phyloP scores from a whole-genome alignment of 2,113 vertebrate genomes.

The Neogale vison region DNA sequence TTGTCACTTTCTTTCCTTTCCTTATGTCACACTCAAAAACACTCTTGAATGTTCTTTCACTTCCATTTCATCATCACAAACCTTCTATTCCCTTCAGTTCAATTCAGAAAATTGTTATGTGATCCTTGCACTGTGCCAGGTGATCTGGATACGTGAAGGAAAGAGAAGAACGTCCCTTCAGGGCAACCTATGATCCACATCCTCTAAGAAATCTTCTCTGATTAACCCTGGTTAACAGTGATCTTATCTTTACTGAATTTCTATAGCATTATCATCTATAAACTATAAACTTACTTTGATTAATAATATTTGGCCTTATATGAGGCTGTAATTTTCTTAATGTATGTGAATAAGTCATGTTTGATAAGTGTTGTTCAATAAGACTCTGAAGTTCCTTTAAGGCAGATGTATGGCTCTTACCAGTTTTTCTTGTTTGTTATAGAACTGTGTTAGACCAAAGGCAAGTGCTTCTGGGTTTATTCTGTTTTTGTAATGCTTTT shows the following conservation, averaged over 20 bases:
- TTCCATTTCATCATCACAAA: not conserved
- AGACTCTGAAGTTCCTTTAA: not conserved
- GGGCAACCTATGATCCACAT: not conserved
- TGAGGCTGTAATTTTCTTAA: not conserved
- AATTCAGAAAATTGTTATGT: not conserved
- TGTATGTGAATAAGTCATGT: not conserved
- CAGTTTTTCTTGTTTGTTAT: not conserved
- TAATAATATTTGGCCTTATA: not conserved
- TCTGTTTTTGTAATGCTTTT: not conserved
- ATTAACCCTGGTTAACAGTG: not conserved
- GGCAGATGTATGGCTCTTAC: not conserved
- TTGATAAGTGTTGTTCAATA: not conserved
- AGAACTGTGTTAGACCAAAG: not conserved
- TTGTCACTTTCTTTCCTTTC: not conserved
- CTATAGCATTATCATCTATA: not conserved
- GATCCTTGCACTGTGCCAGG: not conserved
- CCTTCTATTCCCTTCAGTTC: not conserved
- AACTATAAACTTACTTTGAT: not conserved
- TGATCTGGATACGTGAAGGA: not conserved
- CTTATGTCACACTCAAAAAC: not conserved
- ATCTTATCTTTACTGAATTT: conserved; percentile 15
- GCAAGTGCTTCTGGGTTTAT: not conserved
- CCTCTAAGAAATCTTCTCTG: not conserved
- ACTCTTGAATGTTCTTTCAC: not conserved
- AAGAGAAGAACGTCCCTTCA: not conserved